Evolutionary conservation across 2,113 vertebrate species (phyloP).

Genomic region (Sciurus niger): DNA sequence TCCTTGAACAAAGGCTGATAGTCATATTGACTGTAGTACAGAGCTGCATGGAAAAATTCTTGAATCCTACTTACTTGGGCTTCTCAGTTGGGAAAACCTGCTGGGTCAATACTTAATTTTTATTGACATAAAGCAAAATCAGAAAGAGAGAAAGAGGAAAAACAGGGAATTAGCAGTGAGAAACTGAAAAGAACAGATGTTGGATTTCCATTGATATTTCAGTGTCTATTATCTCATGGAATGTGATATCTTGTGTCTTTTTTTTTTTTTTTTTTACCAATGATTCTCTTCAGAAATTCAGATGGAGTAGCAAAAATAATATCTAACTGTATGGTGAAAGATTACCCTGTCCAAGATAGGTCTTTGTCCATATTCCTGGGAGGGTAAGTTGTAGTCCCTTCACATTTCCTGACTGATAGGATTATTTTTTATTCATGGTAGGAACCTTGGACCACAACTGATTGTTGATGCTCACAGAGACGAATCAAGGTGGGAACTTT

Average conservation of each 20-base stretch:
- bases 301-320: neutral
- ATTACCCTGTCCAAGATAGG: neutral
- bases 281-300: neutral
- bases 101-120: neutral
- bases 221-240: neutral
- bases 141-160: neutral
- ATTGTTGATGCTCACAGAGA: neutral
- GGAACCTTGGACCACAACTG: neutral
- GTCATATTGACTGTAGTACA: neutral
- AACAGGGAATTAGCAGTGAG: neutral
- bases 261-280: neutral
- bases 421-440: neutral
- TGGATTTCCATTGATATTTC: neutral
- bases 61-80: neutral
- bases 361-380: neutral
- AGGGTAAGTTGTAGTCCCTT: neutral
- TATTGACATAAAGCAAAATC: neutral
- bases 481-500: neutral
- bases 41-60: neutral
- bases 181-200: neutral
- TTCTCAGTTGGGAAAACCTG: neutral
- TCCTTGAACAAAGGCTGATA: neutral
- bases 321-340: neutral
- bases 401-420: neutral
- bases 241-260: neutral